Percentiles rank a stretch among this genome's conserved stretches.
These are phyloP conservation scores for Atrina japonica DNA, from an alignment of 2,888 invertebrate species.

Conservation along the genomic window DNA sequence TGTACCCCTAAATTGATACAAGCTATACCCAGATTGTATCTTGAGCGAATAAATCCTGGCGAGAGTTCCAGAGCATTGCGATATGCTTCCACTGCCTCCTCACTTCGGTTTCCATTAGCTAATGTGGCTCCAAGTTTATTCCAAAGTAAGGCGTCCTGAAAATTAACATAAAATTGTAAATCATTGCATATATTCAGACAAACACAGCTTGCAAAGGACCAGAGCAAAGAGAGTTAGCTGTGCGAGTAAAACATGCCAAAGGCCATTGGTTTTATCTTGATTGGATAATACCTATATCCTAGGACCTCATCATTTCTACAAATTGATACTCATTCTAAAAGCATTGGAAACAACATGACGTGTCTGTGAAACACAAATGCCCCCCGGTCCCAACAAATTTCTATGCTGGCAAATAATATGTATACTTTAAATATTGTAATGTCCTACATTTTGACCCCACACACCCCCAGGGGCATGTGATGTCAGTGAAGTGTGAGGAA, in stretches of 20 bases:
- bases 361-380: too few species aligned
- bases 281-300: too few species aligned
- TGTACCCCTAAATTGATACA: slow-evolving; percentile 97
- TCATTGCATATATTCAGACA: background rate
- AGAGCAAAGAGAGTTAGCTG: background rate
- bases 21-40: slow-evolving; percentile 98
- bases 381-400: too few species aligned
- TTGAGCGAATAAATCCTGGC: slow-evolving; percentile 97
- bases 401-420: too few species aligned
- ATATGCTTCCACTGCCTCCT: slow-evolving; percentile 98
- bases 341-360: too few species aligned
- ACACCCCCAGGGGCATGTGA: too few species aligned
- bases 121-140: slow-evolving; percentile 98
- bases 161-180: slow-evolving; percentile 7
- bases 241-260: background rate
- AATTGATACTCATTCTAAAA: too few species aligned
- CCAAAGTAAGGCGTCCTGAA: slow-evolving; percentile 93
- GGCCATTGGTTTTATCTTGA: too few species aligned
- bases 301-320: too few species aligned
- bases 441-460: too few species aligned
- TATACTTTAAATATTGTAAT: too few species aligned
- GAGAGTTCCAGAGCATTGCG: slow-evolving; percentile 93
- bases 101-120: slow-evolving; percentile 96
- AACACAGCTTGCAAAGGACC: background rate
- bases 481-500: too few species aligned